Conservation (phyloP, 2,113 vertebrate genomes). For the Bubo bubo region DNA sequence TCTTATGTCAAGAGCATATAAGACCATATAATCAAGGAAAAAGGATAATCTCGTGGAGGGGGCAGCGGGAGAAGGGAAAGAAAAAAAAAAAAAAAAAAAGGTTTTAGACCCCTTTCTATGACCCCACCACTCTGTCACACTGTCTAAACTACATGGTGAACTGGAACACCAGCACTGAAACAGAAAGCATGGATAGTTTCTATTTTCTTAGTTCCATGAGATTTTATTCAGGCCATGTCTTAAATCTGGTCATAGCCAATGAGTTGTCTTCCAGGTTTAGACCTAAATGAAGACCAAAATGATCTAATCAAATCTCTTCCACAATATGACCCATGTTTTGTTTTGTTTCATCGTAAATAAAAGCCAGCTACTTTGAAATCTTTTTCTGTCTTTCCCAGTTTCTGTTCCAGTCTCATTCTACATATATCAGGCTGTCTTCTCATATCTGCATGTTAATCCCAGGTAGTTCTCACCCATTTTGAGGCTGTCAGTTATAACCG, state of each 20-base stretch:
- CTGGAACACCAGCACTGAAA: background rate
- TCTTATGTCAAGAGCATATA: background rate
- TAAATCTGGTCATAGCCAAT: background rate
- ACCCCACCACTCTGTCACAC: background rate
- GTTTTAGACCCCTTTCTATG: background rate
- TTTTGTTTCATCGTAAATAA: background rate
- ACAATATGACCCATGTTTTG: background rate
- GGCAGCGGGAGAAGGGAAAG: accelerated
- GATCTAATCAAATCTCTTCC: background rate
- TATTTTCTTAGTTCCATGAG: background rate
- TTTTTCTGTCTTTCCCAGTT: background rate
- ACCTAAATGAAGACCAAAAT: background rate
- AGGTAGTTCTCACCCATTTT: background rate
- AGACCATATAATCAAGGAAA: background rate
- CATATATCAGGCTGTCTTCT: background rate
- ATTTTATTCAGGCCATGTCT: background rate
- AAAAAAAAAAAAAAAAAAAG: background rate
- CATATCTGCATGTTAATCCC: background rate
- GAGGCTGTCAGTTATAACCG: background rate
- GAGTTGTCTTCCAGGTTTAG: background rate
- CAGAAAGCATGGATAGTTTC: background rate
- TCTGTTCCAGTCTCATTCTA: background rate
- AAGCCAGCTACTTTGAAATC: background rate
- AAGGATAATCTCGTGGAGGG: background rate
- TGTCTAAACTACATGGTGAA: background rate